Base-by-base conservation (phyloP, 2,797 vertebrate species). In the Nyctibius grandis region DNA sequence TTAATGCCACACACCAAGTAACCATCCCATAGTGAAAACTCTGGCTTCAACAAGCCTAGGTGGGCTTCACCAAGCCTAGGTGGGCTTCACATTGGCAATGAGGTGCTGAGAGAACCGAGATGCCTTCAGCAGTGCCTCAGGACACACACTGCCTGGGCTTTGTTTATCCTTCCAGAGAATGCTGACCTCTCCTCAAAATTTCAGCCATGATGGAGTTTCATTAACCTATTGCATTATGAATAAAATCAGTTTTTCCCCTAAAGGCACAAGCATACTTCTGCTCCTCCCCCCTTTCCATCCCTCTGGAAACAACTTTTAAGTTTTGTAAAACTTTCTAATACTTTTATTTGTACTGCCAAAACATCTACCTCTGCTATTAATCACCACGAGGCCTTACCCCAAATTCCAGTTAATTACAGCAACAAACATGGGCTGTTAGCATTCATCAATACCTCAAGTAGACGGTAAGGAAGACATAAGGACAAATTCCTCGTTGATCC, bases 351-450 rank as follows among this genome's bases (percentile, higher is more conserved):
- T 76, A 61, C 31, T 91, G 29, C n/a, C 54, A 68, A 64, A 95
- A 54, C 15, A 22, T 47, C 31, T 80, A 21, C 18, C 17, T 73
- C 36, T 53, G 56, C n/a, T 16, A n/a, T 67, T 74, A 82, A 59
- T 54, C 22, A 72, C 5, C 20, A 17, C 0, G 0, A 81, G 6
- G 20, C 8, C 28, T 79, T 47, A 76, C 5, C 9, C 5, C 34
- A 53, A 65, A 72, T 73, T 89, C 65, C 22, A 20, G 5, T 83
- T 75, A 73, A 83, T 74, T 84, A 40, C 7, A 59, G 53, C 63
- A 92, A 61, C 34, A 84, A 89, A 57, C 8, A 28, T 33, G 10
- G 50, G 20, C 21, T 64, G 21, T 56, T 77, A 60, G 11, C 22
- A 40, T 70, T 83, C 73, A 73, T 65, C 45, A 65, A 45, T 61